These are phyloP conservation scores for Nomada lathburiana DNA, from an alignment of 2,888 invertebrate genomes.

Conservation along the genomic window DNA sequence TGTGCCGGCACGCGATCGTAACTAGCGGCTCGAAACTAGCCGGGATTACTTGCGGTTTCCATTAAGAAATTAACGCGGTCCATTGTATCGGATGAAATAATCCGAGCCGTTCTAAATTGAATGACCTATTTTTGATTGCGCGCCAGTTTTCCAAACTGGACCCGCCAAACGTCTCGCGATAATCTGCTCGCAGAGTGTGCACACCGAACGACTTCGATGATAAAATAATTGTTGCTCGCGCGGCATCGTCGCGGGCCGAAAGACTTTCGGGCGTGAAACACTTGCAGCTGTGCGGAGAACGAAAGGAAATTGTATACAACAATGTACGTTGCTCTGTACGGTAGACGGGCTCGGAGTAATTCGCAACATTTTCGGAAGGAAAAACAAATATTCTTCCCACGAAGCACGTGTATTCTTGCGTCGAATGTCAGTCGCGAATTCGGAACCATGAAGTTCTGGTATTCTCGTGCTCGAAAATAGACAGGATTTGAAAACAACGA, in stretches of 20 bases:
- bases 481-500: neutral
- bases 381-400: slow-evolving; percentile 27
- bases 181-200: neutral
- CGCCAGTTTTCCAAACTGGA: slow-evolving; percentile 1
- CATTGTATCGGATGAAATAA: slow-evolving; percentile 41
- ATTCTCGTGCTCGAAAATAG: neutral
- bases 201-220: neutral
- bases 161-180: neutral
- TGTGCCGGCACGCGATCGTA: slow-evolving; percentile 64
- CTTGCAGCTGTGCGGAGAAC: too few species aligned
- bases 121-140: slow-evolving; percentile 46
- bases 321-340: neutral
- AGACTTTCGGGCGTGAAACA: too few species aligned
- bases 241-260: too few species aligned
- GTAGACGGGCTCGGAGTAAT: slow-evolving; percentile 13
- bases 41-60: slow-evolving; percentile 73
- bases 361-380: slow-evolving; percentile 25
- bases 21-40: slow-evolving; percentile 60
- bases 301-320: too few species aligned
- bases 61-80: slow-evolving; percentile 66
- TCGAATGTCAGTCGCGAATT: slow-evolving; percentile 10
- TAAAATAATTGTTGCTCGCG: neutral
- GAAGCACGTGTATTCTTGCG: slow-evolving; percentile 23
- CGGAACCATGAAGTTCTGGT: neutral
- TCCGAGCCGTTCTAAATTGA: slow-evolving; percentile 27